These are phyloP conservation scores for Cheilosia pagana DNA, from an alignment of 2,888 invertebrate genomes.

Conservation along the genomic window DNA sequence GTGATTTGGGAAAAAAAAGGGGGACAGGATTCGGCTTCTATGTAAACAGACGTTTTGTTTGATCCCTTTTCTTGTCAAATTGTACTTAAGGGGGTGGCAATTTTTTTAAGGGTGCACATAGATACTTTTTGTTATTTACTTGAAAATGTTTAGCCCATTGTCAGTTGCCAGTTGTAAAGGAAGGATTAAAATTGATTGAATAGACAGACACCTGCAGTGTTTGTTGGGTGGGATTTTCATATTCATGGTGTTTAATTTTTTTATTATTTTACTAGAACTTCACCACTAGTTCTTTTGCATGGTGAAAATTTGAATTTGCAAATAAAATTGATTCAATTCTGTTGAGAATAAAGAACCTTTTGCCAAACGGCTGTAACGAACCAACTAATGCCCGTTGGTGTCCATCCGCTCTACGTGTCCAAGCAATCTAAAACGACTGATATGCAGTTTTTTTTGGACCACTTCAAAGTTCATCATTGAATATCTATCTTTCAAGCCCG, in stretches of 20 bases:
- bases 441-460: no score
- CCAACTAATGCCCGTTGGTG: no score
- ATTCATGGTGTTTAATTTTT: neutral
- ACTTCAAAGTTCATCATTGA: no score
- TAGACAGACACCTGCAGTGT: constrained; percentile 14
- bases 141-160: neutral
- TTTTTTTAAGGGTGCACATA: neutral
- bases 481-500: no score
- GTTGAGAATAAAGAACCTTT: no score
- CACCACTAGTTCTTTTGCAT: no score
- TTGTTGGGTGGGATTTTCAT: neutral
- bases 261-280: no score
- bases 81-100: constrained; percentile 1
- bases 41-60: constrained; percentile 53
- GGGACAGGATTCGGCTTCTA: constrained; percentile 47
- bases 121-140: constrained; percentile 3
- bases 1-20: neutral
- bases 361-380: no score
- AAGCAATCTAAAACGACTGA: no score
- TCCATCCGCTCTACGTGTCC: no score
- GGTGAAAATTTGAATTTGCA: no score
- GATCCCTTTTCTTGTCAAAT: constrained; percentile 17
- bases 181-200: constrained; percentile 18
- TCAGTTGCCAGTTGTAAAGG: neutral
- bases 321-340: no score